Evolutionary conservation across 2,797 vertebrate genomes (phyloP).

Genomic region (Phrynocephalus vlangalii): DNA sequence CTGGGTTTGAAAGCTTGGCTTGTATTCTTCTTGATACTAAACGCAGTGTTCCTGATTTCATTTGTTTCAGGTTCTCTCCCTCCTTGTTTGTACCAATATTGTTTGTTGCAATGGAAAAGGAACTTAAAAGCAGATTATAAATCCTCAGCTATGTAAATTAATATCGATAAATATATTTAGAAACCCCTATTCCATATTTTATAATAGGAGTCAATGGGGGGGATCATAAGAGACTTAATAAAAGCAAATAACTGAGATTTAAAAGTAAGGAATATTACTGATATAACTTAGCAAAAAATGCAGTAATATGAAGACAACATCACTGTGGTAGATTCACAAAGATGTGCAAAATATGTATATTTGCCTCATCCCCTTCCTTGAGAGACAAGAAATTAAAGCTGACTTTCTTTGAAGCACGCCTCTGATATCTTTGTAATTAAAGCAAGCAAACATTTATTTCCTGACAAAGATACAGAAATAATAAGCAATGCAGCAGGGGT

Average conservation of each 20-base stretch:
- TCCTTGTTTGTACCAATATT: no score
- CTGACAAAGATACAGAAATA: background rate
- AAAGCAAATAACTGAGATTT: background rate
- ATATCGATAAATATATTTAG: background rate
- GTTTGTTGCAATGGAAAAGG: background rate
- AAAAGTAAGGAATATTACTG: background rate
- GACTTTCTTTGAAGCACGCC: background rate
- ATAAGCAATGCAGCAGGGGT: background rate
- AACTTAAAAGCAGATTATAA: background rate
- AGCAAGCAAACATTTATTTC: background rate
- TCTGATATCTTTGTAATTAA: no score
- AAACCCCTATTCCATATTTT: background rate
- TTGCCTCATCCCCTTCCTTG: background rate
- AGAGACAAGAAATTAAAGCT: background rate
- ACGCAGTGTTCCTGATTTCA: background rate
- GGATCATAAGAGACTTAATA: background rate
- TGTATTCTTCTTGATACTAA: background rate
- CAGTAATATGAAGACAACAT: no score
- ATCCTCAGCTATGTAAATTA: background rate
- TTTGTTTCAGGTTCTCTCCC: background rate
- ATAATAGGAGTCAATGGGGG: background rate
- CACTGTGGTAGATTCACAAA: no score
- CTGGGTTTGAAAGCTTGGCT: background rate
- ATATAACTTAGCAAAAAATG: background rate
- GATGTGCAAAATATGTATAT: no score